Evolutionary conservation across 1,140 invertebrate species (phyloP), one percentile per base, ranked within the genome.

Genomic region (Oncopeltus fasciatus): DNA sequence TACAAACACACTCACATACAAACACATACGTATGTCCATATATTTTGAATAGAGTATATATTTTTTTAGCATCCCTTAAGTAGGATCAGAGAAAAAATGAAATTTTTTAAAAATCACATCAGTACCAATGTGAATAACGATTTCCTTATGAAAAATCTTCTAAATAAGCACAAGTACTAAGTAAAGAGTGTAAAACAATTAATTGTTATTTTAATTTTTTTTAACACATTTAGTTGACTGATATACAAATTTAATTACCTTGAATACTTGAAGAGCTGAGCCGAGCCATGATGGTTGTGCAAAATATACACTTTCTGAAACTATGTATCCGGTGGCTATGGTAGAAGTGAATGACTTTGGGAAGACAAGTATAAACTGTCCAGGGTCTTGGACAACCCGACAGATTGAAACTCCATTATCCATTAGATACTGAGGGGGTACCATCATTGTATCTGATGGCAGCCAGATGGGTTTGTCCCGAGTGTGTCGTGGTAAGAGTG

Each of bases 261-360:
- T 79, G 66, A 90, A 88, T 56, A 86, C 83, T 71, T 84, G 75
- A 64, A 83, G 76, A 0, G 88, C 86, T 44, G 81, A 77, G 59
- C 83, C 77, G 2, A 96, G 72, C 90, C 92, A 96, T 0, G 83
- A 80, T 14, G 81, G 75, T n/a, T 86, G 83, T 1, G 91, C 92
- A 71, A 93, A 95, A 70, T 93, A 95, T 66, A 95, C 91, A 70
- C 90, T 94, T 72, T 97, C 94, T 0, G 91, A 92, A 0, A 95
- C 84, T 3, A 86, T 83, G 72, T 91, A 95, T 2, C 92, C 92
- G 1, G 90, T 93, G 66, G 86, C 88, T 63, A 97, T 81, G 38
- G 86, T 91, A 0, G 88, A 89, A 0, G 91, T 93, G 70, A 92
- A 95, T 0, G 89, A 86, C 70, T 88, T 84, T 0, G 92, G 91